phyloP scores from a whole-genome alignment of 2,113 vertebrate species.

The Pimephales promelas region DNA sequence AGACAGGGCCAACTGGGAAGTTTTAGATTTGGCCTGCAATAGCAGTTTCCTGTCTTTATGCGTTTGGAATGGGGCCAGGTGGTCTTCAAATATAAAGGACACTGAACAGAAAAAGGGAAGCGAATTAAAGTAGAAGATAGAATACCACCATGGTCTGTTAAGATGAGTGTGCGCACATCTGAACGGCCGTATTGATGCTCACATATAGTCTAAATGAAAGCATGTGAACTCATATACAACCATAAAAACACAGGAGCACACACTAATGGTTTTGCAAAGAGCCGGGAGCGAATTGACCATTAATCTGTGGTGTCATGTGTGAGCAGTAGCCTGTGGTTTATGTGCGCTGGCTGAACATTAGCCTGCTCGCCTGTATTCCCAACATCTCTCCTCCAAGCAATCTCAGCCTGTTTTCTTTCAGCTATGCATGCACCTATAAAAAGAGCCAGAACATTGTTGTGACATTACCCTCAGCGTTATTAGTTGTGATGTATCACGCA shows the following conservation, averaged over 20 bases:
- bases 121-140: slow-evolving; percentile 1
- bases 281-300: neutral
- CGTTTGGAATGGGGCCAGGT: slow-evolving; percentile 10
- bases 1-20: slow-evolving; percentile 9
- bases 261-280: slow-evolving; percentile 9
- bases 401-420: slow-evolving; percentile 12
- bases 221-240: neutral
- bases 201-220: slow-evolving; percentile 8
- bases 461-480: neutral
- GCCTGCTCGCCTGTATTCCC: slow-evolving; percentile 1
- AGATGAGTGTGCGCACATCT: neutral
- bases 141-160: neutral
- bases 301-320: slow-evolving; percentile 8
- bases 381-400: slow-evolving; percentile 5
- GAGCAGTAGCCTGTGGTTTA: slow-evolving; percentile 12
- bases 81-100: slow-evolving; percentile 7
- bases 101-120: neutral
- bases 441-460: neutral
- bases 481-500: slow-evolving; percentile 4
- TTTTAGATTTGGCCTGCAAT: neutral
- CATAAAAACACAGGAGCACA: slow-evolving; percentile 24
- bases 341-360: slow-evolving; percentile 31
- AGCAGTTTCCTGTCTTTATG: slow-evolving; percentile 19
- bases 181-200: neutral
- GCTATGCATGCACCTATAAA: slow-evolving; percentile 9